Percentiles rank a stretch among this genome's conserved stretches.
These are phyloP conservation scores for Apeltes quadracus DNA, from an alignment of 2,113 vertebrate species.

Conservation along the genomic window DNA sequence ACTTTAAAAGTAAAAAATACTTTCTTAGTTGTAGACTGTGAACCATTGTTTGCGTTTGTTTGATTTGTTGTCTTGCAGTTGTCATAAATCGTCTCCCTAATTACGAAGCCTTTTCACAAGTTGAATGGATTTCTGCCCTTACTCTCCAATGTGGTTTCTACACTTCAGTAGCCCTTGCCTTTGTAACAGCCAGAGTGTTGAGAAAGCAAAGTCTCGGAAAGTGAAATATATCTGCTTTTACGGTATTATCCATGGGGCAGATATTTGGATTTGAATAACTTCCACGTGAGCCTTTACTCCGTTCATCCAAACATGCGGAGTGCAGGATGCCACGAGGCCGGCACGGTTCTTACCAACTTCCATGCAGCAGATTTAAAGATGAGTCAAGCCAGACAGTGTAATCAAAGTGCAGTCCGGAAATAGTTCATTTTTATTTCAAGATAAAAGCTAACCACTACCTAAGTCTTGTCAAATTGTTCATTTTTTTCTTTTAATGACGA, in stretches of 20 bases:
- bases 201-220: background rate
- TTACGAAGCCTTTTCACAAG: background rate
- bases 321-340: background rate
- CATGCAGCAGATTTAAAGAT: slow-evolving; percentile 15
- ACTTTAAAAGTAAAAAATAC: background rate
- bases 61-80: background rate
- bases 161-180: background rate
- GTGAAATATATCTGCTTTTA: background rate
- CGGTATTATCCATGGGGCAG: background rate
- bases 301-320: background rate
- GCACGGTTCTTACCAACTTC: slow-evolving; percentile 37
- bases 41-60: background rate
- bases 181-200: background rate
- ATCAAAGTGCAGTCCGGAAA: slow-evolving; percentile 12
- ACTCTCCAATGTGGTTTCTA: background rate
- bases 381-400: background rate
- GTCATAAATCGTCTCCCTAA: background rate
- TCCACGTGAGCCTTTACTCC: background rate
- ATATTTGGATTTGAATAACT: background rate
- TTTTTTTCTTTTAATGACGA: background rate
- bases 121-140: background rate
- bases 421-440: background rate
- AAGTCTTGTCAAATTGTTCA: background rate
- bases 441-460: slow-evolving; percentile 38
- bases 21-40: background rate